Conservation (phyloP, 2,888 invertebrate species). For the Rhorus exstirpatorius region DNA sequence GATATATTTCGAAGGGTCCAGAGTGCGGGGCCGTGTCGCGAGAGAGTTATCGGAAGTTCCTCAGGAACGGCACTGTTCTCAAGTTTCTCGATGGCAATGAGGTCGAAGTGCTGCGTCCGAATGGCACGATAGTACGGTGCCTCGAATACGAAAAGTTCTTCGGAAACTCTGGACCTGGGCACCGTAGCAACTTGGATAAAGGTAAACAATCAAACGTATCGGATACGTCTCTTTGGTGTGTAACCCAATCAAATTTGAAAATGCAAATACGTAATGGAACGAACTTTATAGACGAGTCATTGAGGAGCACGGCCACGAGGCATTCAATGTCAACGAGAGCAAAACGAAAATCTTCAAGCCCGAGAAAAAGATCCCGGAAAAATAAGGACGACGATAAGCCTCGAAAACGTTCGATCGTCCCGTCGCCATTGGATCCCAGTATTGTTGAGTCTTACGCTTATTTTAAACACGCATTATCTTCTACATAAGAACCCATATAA, state of each 20-base stretch:
- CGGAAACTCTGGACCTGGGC: slow-evolving; percentile 20
- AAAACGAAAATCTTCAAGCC: slow-evolving; percentile 40
- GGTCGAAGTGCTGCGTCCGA: slow-evolving; percentile 79
- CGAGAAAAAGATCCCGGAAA: slow-evolving; percentile 31
- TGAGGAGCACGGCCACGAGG: slow-evolving; percentile 11
- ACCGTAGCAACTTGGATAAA: slow-evolving; percentile 49
- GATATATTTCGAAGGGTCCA: slow-evolving; percentile 75
- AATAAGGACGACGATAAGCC: slow-evolving; percentile 40
- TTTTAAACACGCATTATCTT: neutral
- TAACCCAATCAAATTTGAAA: slow-evolving; percentile 7
- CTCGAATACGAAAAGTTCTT: slow-evolving; percentile 68
- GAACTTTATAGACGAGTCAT: slow-evolving; percentile 35
- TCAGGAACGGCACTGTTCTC: slow-evolving; percentile 81
- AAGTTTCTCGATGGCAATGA: slow-evolving; percentile 79
- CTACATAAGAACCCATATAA: too few relatives aligned
- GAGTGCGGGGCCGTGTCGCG: slow-evolving; percentile 57
- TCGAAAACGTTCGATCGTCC: slow-evolving; percentile 3
- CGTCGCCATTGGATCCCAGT: slow-evolving; percentile 24
- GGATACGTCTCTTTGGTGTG: slow-evolving; percentile 18
- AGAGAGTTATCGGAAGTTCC: slow-evolving; percentile 78
- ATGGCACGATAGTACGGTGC: slow-evolving; percentile 79
- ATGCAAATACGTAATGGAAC: slow-evolving; percentile 1
- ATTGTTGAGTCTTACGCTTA: slow-evolving; percentile 70
- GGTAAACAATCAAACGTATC: slow-evolving; percentile 51
- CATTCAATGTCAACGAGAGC: slow-evolving; percentile 29